Evolutionary conservation across 53 echinoderm and acorn worm genomes (phyloP).

Genomic region (Actinopyga echinites): DNA sequence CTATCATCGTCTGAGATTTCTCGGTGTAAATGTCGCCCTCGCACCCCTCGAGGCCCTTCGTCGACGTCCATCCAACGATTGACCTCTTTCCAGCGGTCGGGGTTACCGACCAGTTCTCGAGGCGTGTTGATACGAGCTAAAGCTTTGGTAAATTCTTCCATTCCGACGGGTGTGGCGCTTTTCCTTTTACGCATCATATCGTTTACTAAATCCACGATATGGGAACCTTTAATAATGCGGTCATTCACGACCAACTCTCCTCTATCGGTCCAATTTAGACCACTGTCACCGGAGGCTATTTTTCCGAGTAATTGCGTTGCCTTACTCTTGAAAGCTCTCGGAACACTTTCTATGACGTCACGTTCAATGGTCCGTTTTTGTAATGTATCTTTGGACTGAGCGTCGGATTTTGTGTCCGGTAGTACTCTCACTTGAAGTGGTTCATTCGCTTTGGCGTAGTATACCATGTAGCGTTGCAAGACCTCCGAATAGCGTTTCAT

Average conservation of each 20-base stretch:
- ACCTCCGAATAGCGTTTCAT: no score
- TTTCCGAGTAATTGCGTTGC: background rate
- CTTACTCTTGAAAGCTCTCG: background rate
- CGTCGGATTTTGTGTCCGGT: background rate
- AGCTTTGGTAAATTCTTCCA: conserved; percentile 23
- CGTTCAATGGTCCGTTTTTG: background rate
- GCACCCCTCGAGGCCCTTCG: background rate
- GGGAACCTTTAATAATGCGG: conserved; percentile 30
- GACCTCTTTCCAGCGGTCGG: no score
- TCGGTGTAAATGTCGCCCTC: no score
- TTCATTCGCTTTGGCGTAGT: background rate
- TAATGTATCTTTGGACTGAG: background rate
- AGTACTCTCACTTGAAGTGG: conserved; percentile 39
- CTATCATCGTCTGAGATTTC: no score
- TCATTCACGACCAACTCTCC: conserved; percentile 3
- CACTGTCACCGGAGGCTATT: background rate
- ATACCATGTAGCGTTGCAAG: background rate
- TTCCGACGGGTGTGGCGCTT: no score
- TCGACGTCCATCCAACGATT: background rate
- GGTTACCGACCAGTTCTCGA: conserved; percentile 54
- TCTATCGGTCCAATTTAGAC: no score
- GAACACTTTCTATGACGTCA: background rate
- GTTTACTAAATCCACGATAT: no score
- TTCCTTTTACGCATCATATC: no score
- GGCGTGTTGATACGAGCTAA: conserved; percentile 34